A percentile compares a stretch with the other conserved stretches of the same genome.
Evolutionary conservation across 2,797 vertebrate genomes (phyloP).

Genomic region (Tachyglossus aculeatus): DNA sequence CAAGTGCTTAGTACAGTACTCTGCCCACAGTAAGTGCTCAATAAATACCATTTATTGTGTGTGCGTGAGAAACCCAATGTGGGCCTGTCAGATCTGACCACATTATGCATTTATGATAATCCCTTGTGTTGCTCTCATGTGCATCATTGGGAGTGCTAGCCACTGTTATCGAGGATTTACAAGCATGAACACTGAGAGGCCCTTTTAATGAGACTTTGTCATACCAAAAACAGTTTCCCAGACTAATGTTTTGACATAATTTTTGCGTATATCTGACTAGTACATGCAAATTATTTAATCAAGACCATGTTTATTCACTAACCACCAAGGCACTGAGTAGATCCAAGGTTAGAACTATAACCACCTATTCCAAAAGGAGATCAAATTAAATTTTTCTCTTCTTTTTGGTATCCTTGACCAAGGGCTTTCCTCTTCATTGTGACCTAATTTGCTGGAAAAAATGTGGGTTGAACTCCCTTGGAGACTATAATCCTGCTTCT

Average conservation of each 20-base stretch:
- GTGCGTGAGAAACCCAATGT: no score
- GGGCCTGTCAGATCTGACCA: no score
- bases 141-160: no score
- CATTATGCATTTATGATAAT: no score
- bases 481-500: not conserved
- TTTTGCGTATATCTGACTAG: constrained; percentile 31
- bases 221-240: constrained; percentile 32
- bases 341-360: constrained; percentile 41
- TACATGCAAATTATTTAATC: constrained; percentile 16
- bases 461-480: not conserved
- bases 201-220: no score
- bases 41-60: no score
- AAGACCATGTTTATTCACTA: constrained; percentile 13
- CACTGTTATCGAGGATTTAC: no score
- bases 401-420: not conserved
- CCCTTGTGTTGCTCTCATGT: no score
- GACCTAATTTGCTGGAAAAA: not conserved
- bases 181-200: no score
- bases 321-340: constrained; percentile 45
- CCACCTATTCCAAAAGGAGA: constrained; percentile 34
- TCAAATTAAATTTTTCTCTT: constrained; percentile 4
- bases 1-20: no score
- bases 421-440: constrained; percentile 2
- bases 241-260: constrained; percentile 22
- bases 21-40: no score